These are phyloP conservation scores for Deilephila porcellus DNA, from an alignment of 2,888 invertebrate species.

Conservation along the genomic window DNA sequence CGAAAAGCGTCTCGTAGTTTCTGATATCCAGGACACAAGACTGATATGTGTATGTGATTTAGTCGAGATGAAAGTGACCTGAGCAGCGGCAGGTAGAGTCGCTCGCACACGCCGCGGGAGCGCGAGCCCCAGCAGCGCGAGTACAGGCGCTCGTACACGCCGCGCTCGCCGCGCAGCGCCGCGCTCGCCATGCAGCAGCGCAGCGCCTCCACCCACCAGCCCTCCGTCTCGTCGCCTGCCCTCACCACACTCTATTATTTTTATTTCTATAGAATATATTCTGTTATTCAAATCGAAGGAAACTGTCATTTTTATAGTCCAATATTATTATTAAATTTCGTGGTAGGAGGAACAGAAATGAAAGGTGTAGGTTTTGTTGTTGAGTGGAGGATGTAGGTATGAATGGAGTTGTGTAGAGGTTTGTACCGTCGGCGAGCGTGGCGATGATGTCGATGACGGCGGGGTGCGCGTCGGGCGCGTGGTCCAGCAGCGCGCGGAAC, in stretches of 20 bases:
- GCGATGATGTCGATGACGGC: conserved; percentile 43
- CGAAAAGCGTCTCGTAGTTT: too few species aligned
- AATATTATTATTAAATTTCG: too few species aligned
- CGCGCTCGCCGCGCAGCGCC: conserved; percentile 42
- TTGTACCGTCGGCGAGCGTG: conserved; percentile 39
- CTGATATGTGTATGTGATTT: too few species aligned
- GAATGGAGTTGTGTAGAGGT: background rate
- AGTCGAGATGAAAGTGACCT: conserved; percentile 48
- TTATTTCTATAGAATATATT: too few species aligned
- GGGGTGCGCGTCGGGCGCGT: conserved; percentile 32
- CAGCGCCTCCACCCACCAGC: conserved; percentile 70
- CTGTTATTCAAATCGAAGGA: too few species aligned
- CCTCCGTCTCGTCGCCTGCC: conserved; percentile 56
- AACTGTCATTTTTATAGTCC: too few species aligned
- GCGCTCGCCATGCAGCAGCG: conserved; percentile 56
- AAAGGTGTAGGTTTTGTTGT: too few species aligned
- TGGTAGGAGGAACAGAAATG: too few species aligned
- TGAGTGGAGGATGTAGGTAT: background rate
- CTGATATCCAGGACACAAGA: too few species aligned
- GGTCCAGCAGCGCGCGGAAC: conserved; percentile 32
- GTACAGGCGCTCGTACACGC: conserved; percentile 44
- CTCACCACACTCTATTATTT: background rate
- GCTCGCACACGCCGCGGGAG: conserved; percentile 44
- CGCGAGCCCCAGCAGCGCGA: conserved; percentile 35
- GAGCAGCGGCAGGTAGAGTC: conserved; percentile 61